Base-by-base conservation (phyloP, 2,888 invertebrate genomes). In the Lepeophtheirus nordmannii region DNA sequence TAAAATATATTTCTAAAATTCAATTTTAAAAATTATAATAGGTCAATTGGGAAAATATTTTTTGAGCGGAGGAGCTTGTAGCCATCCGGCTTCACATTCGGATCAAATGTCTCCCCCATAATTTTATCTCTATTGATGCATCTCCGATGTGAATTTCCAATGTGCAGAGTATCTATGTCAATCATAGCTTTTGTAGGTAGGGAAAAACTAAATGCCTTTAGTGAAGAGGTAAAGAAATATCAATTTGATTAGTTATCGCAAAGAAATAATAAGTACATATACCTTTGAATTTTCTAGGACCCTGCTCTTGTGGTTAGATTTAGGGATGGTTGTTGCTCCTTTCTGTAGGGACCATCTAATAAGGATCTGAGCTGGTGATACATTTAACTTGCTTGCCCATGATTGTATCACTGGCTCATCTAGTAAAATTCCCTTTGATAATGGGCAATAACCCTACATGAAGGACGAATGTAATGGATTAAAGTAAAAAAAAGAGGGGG, bases 261-360 rank as follows among this genome's bases (percentile, higher is more conserved):
- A 7, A 30, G 2, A 30, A 30, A 5, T n/a, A n/a, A n/a, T n/a
- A n/a, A n/a, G n/a, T n/a, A n/a, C 7, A 67, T 69, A 67, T 68
- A 74, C 73, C 67, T 72, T 67, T 53, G 71, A 68, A 69, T 76
- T 76, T 68, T 75, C 74, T 65, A 68, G 68, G 30, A 75, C 71
- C 65, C 76, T 69, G 41, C 72, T 68, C 9, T 69, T 68, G 67
- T 73, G 72, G 14, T 73, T 73, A 22, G 75, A 74, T 68, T 76
- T 76, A 8, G 76, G 76, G 67, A 76, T 76, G n/a, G 74, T 73
- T 1, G 75, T 71, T 22, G 75, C 73, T 17, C 71, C 71, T 67
- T 74, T 72, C 69, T 76, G 71, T 14, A 76, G 69, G 30, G 74
- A 74, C 75, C 75, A 76, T 22, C 75, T 72, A n/a, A 76, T 72